Percentiles rank a stretch among this genome's conserved stretches.
These are phyloP conservation scores for Clarias laeviceps DNA, from an alignment of 2,797 vertebrate genomes.

Conservation along the genomic window DNA sequence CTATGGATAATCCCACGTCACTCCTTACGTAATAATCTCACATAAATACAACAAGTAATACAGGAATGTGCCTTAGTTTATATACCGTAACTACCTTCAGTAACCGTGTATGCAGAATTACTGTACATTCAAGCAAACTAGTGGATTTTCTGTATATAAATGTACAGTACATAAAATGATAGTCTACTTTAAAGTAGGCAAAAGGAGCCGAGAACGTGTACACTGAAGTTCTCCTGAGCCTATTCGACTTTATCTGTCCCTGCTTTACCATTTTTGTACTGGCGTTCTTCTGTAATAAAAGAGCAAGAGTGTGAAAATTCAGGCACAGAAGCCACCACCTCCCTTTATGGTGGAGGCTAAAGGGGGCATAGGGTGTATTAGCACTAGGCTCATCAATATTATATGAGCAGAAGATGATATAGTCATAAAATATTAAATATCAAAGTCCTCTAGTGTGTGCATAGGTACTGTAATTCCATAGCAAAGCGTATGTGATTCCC, in stretches of 20 bases:
- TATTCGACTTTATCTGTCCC: background rate
- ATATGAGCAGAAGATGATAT: constrained; percentile 71
- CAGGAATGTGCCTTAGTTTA: background rate
- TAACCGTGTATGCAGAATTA: background rate
- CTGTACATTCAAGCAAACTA: background rate
- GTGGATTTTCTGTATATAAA: background rate
- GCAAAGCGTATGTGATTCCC: constrained; percentile 32
- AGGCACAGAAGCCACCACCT: background rate
- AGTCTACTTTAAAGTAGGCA: background rate
- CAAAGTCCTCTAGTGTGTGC: constrained; percentile 61
- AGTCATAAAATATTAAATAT: constrained; percentile 76
- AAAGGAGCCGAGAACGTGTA: background rate
- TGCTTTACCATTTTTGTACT: constrained; percentile 9
- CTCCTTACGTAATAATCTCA: background rate
- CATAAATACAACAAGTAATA: background rate
- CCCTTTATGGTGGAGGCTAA: constrained; percentile 1
- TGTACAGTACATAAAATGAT: background rate
- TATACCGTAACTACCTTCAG: background rate
- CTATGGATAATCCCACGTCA: background rate
- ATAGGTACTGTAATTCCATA: constrained; percentile 42
- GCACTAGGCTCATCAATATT: constrained; percentile 69
- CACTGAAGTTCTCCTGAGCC: background rate
- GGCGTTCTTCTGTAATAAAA: constrained; percentile 21
- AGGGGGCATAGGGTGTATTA: constrained; percentile 58
- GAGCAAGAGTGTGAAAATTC: constrained; percentile 13